Base-by-base conservation (phyloP, 1,140 invertebrate species). In the Drosophila orena region DNA sequence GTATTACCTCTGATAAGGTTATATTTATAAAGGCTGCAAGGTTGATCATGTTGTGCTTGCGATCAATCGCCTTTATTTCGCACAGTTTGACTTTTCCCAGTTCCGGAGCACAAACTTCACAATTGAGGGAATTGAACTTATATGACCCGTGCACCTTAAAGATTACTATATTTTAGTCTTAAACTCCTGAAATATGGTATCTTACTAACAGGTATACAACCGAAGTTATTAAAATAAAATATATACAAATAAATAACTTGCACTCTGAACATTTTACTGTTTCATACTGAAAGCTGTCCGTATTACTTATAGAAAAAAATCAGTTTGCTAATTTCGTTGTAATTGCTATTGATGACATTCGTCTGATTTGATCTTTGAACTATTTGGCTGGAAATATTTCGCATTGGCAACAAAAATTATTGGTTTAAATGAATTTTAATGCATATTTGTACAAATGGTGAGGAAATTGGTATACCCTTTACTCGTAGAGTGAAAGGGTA, bases 41-140 rank as follows among this genome's bases (percentile, higher is more conserved):
- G 47, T 58, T 77, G 0, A 77, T 20, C 14, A 37, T 35, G 15
- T 81, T 80, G 17, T 55, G 43, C 10, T 22, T 43, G 3, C 58
- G 55, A 55, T 77, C 64, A 14, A 80, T 44, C 0, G 77, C 78
- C n/a, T 46, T 71, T 4, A 79, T 80, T 6, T 44, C 34, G n/a
- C 77, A 79, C 37, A 57, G 37, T 8, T 46, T 35, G 0, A 50
- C 5, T 1, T 3, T 4, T 14, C 55, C 17, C 3, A 22, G 0
- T 2, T 76, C 12, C 1, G 49, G 24, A 12, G 42, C 22, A 5
- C 1, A 0, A 15, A 37, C 2, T 0, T 34, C 12, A n/a, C 50
- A 77, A 0, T 14, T 12, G 8, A 77, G 4, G 8, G 43, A 40
- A 49, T 60, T 58, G 12, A 77, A 77, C 24, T 77, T 77, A 4